Evolutionary conservation across 1,140 invertebrate genomes (phyloP).

Genomic region (Drosophila asahinai): DNA sequence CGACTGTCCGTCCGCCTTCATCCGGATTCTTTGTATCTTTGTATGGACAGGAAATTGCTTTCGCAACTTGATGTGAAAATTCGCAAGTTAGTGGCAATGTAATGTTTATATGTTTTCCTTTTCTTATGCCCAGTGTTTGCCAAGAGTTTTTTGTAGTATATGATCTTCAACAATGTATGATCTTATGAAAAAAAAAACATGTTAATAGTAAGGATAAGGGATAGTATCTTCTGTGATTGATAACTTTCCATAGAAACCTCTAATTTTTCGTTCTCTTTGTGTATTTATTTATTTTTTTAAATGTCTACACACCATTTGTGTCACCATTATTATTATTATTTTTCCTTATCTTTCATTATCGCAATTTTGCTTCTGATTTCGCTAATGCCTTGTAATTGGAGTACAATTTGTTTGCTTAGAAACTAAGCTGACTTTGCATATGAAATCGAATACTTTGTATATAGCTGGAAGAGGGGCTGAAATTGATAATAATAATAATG

Average conservation of each 20-base stretch:
- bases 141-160: neutral
- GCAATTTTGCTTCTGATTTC: neutral
- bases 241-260: too few relatives aligned
- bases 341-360: neutral
- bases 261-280: too few relatives aligned
- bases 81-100: constrained; percentile 53
- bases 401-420: constrained; percentile 7
- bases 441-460: constrained; percentile 21
- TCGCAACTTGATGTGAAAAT: constrained; percentile 69
- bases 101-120: neutral
- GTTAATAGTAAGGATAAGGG: too few relatives aligned
- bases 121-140: neutral
- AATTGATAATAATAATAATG: constrained; percentile 10
- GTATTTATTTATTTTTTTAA: neutral
- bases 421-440: constrained; percentile 24
- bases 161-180: neutral
- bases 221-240: too few relatives aligned
- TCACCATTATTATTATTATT: neutral
- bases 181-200: too few relatives aligned
- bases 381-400: constrained; percentile 51
- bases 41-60: constrained; percentile 42
- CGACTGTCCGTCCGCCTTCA: constrained; percentile 1
- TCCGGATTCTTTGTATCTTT: constrained; percentile 18
- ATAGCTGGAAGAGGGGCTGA: neutral
- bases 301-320: neutral